Conservation (phyloP, 2,113 vertebrate species). For the Aythya baeri region DNA sequence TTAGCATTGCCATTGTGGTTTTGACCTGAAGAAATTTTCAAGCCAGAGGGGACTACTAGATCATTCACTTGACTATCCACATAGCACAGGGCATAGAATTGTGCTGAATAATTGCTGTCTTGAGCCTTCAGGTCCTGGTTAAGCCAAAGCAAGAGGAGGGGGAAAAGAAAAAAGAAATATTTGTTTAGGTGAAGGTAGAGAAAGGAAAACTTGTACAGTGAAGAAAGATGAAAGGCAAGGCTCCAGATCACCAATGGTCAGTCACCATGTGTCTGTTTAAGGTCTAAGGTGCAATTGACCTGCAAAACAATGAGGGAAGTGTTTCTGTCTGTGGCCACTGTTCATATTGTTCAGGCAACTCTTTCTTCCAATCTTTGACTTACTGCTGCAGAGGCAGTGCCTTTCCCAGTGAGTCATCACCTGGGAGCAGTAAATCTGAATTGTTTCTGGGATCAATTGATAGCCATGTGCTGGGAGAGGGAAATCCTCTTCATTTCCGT, state of each 20-base stretch:
- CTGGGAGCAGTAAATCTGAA: conserved; percentile 12
- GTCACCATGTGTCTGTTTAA: neutral
- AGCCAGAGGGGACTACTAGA: neutral
- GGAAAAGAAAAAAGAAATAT: neutral
- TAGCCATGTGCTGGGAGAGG: fast-evolving
- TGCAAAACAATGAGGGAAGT: neutral
- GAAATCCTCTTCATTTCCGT: neutral
- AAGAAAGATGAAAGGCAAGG: neutral
- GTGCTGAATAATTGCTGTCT: neutral
- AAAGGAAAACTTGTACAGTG: neutral
- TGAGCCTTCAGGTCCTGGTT: neutral
- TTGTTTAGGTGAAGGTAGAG: neutral
- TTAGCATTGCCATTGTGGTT: neutral
- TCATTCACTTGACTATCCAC: neutral
- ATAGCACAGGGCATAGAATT: neutral
- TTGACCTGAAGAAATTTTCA: neutral
- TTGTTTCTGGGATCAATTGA: neutral
- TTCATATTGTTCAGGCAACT: neutral
- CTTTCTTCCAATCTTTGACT: neutral
- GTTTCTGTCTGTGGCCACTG: neutral
- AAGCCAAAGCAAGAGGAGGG: neutral
- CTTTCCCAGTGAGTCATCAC: neutral
- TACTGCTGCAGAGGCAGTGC: neutral
- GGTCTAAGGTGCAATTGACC: neutral
- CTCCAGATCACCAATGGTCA: neutral